Evolutionary conservation across 2,888 invertebrate species (phyloP).

Genomic region (Cylloceria caligata): DNA sequence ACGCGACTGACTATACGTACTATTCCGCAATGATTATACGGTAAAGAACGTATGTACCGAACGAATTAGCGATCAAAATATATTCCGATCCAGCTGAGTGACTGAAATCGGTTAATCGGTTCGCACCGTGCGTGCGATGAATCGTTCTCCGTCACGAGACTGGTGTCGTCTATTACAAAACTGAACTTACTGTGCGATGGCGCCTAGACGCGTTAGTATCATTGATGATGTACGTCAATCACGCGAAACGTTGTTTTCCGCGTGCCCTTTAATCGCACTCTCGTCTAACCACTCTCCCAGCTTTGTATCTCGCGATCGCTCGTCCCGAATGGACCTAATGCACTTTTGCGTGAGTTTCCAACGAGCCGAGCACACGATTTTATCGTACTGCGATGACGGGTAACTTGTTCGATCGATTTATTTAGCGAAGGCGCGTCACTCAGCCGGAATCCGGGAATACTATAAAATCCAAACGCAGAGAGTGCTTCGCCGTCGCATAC

Average conservation of each 20-base stretch:
- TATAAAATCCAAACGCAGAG: conserved; percentile 31
- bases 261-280: conserved; percentile 20
- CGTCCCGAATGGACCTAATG: conserved; percentile 1
- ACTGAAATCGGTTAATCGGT: conserved; percentile 42
- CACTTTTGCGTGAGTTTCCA: conserved; percentile 16
- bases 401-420: neutral
- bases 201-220: neutral
- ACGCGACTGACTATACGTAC: neutral
- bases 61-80: conserved; percentile 13
- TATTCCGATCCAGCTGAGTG: conserved; percentile 21
- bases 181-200: neutral
- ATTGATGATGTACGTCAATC: too few relatives aligned
- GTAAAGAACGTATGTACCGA: neutral
- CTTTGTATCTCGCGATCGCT: neutral
- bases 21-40: neutral
- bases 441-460: conserved; percentile 29
- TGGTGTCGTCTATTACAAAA: conserved; percentile 59
- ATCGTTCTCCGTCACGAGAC: conserved; percentile 14
- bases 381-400: neutral
- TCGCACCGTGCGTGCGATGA: conserved; percentile 6
- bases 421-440: neutral
- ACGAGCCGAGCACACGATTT: conserved; percentile 10
- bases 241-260: conserved; percentile 49
- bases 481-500: neutral
- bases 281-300: neutral